These are phyloP conservation scores for Arctia plantaginis DNA, from an alignment of 2,888 invertebrate genomes.

Conservation along the genomic window DNA sequence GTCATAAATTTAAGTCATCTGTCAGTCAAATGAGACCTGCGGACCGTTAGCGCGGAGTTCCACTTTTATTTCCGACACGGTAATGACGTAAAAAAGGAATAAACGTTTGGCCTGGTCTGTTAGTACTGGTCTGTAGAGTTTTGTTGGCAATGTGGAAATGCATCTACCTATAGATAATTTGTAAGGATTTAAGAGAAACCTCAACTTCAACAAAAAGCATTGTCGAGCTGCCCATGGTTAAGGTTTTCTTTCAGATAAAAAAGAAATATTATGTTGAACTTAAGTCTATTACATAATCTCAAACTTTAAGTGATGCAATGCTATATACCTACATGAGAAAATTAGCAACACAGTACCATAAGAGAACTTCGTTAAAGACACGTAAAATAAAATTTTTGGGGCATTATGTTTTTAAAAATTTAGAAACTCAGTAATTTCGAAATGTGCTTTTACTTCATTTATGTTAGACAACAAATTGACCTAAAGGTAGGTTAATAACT, in stretches of 20 bases:
- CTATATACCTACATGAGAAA: background rate
- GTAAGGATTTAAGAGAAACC: too few relatives aligned
- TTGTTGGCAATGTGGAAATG: background rate
- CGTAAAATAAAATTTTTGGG: background rate
- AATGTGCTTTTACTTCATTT: background rate
- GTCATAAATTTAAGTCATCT: slow-evolving; percentile 77
- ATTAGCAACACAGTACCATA: background rate
- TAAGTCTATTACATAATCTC: too few relatives aligned
- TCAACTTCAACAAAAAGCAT: too few relatives aligned
- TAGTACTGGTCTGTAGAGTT: background rate
- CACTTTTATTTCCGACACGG: slow-evolving; percentile 41
- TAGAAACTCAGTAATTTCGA: background rate
- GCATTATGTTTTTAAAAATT: background rate
- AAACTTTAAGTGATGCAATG: too few relatives aligned
- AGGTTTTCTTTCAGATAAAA: too few relatives aligned
- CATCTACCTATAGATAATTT: background rate
- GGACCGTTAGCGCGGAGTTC: slow-evolving; percentile 67
- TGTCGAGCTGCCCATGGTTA: too few relatives aligned
- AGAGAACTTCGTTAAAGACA: background rate
- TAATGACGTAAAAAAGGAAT: background rate
- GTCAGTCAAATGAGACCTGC: slow-evolving; percentile 71
- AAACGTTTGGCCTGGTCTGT: background rate
- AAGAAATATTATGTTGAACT: too few relatives aligned
- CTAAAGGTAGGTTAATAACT: background rate
- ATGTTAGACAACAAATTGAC: background rate